Base-by-base conservation (phyloP, 1,140 invertebrate genomes). In the Oedothorax gibbosus region DNA sequence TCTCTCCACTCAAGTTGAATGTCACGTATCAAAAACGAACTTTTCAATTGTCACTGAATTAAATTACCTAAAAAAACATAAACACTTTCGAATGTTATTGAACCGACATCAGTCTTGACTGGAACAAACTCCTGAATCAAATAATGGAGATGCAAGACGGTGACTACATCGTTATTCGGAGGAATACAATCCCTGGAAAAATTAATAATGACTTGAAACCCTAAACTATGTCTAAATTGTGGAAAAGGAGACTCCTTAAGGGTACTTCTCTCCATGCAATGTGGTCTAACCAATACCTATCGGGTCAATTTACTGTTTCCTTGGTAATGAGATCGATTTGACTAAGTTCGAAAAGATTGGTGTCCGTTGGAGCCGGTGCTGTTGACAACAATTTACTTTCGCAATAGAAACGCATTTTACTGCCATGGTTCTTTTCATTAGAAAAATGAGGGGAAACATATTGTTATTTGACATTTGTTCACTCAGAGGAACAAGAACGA, bases 241-340 rank as follows among this genome's bases (percentile, higher is more conserved):
- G 11, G 14, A 64, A n/a, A 77, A 65, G 35, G 49, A n/a, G 56
- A 76, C 35, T 49, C 57, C 21, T 76, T 76, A 18, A 77, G 35
- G 35, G 51, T 49, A 51, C 62, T 62, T 68, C 21, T 77, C 75
- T 14, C 11, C 51, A 62, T 15, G 35, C 8, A 18, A 66, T 54
- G 50, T 68, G 10, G 66, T 66, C 65, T 54, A 54, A 68, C 62
- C 64, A 79, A 68, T 79, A 68, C 64, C 77, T 54, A 79, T 79
- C 54, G 64, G 53, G 49, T 79, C 77, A 79, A 79, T 79, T 79
- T 21, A 68, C 64, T 21, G 49, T 79, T 79, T 54, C 77, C 77
- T 79, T 79, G 77, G 77, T 64, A 79, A 79, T 79, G 10, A 54
- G 77, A 79, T 79, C 77, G 77, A 79, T 79, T 79, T 35, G 35